A percentile compares a stretch with the other conserved stretches of the same genome.
Conservation (phyloP, 2,797 vertebrate genomes). For the Momotus momota region DNA sequence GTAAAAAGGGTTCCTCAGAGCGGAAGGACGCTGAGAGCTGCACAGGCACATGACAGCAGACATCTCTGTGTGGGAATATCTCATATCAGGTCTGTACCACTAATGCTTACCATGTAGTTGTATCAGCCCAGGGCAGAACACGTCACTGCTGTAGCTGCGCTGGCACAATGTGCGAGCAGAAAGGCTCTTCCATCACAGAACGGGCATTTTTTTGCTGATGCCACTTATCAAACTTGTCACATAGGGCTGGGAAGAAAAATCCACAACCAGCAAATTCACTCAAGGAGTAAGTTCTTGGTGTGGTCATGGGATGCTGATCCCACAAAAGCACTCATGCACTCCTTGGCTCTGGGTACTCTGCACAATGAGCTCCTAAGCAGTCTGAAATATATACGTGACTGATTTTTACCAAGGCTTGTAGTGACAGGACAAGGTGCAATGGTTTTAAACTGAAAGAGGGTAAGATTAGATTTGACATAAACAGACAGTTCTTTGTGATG, state of each 20-base stretch:
- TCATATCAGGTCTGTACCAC: background rate
- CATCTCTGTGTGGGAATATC: background rate
- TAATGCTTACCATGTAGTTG: fast-evolving
- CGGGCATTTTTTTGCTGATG: background rate
- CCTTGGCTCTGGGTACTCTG: background rate
- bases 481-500: background rate
- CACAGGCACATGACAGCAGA: background rate
- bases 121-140: background rate
- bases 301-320: background rate
- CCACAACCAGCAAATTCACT: background rate
- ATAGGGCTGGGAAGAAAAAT: fast-evolving
- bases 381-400: background rate
- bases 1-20: background rate
- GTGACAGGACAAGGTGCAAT: fast-evolving
- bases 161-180: background rate
- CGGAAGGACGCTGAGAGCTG: background rate
- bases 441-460: background rate
- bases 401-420: background rate
- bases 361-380: background rate
- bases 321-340: fast-evolving
- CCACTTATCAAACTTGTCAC: fast-evolving
- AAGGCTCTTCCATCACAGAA: background rate
- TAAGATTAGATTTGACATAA: background rate
- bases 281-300: background rate
- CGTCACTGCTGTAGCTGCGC: background rate